Percentiles rank a stretch among this genome's conserved stretches.
Evolutionary conservation across 2,797 vertebrate genomes (phyloP).

Genomic region (Forpus xanthops): DNA sequence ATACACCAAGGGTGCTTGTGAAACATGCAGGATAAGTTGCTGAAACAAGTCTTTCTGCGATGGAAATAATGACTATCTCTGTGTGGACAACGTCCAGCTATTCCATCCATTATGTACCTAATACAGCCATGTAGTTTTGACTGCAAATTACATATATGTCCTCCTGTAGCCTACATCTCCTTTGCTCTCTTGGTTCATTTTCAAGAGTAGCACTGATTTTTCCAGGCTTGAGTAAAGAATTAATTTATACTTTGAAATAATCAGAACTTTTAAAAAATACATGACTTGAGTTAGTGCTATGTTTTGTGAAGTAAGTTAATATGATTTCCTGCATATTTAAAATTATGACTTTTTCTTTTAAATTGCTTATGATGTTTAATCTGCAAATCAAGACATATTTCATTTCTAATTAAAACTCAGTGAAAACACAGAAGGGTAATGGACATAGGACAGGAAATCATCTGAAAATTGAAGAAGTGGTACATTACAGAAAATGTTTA

Average conservation of each 20-base stretch:
- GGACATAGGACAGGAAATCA: conserved; percentile 16
- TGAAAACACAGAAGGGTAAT: conserved; percentile 20
- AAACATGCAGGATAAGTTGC: background rate
- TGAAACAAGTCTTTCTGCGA: background rate
- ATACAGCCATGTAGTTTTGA: background rate
- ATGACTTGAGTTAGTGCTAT: background rate
- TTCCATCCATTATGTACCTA: background rate
- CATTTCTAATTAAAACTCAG: conserved; percentile 51
- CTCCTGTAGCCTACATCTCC: background rate
- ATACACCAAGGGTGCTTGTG: background rate
- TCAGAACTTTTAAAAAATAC: background rate
- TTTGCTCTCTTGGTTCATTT: background rate
- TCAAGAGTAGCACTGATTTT: conserved; percentile 41
- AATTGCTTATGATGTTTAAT: conserved; percentile 31
- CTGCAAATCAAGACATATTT: conserved; percentile 46
- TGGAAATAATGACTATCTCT: background rate
- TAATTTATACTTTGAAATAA: conserved; percentile 25
- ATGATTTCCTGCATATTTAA: conserved; percentile 10
- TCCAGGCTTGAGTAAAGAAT: conserved; percentile 1
- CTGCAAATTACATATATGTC: background rate
- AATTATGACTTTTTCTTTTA: conserved; percentile 34
- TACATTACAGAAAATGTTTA: conserved; percentile 45
- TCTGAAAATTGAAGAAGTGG: conserved; percentile 27
- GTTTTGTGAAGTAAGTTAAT: background rate
- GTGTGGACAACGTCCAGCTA: background rate